These are phyloP conservation scores for Pelusios castaneus DNA, from an alignment of 2,113 vertebrate species.

Conservation along the genomic window DNA sequence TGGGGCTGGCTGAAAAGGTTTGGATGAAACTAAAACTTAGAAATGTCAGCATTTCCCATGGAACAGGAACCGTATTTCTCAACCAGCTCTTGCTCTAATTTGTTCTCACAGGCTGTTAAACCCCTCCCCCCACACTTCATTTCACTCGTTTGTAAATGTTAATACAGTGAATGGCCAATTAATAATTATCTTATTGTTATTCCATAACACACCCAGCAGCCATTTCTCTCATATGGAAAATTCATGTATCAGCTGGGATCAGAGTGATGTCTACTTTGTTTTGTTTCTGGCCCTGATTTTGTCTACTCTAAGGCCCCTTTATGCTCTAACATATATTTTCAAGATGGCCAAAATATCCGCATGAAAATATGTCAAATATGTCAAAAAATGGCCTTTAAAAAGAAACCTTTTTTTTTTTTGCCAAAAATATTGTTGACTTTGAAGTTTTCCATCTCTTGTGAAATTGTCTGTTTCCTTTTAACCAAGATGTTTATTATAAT, in stretches of 20 bases:
- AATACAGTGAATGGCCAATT: background rate
- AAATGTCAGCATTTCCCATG: background rate
- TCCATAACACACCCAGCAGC: background rate
- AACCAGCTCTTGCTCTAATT: background rate
- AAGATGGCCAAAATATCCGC: background rate
- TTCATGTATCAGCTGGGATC: background rate
- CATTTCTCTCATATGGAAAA: background rate
- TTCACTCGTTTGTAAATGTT: background rate
- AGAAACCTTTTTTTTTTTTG: background rate
- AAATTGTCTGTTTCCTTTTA: background rate
- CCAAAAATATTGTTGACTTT: background rate
- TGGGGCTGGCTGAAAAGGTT: background rate
- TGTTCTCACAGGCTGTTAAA: background rate
- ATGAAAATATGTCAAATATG: background rate
- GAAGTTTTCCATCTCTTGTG: background rate
- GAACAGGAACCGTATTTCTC: background rate
- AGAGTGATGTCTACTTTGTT: background rate
- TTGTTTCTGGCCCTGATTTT: background rate
- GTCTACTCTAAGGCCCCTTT: background rate
- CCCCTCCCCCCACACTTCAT: background rate
- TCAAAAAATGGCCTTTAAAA: background rate
- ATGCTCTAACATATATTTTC: background rate
- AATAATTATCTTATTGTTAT: background rate
- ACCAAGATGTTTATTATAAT: background rate
- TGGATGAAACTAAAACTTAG: background rate